Conservation (phyloP, 1,140 invertebrate species). For the Steinernema khuongi region DNA sequence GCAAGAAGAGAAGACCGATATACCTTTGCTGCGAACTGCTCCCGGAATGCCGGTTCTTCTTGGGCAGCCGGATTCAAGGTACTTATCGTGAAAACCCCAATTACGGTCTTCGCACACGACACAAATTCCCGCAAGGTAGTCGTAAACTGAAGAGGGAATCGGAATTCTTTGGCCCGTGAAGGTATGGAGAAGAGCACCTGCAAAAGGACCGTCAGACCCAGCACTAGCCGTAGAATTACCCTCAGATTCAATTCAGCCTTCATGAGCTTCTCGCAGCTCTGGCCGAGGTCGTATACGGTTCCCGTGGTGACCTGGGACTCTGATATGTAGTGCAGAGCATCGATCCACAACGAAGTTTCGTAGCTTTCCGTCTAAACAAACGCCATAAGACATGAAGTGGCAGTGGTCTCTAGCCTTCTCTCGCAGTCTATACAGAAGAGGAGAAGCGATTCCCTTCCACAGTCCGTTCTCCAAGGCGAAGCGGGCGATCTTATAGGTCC, state of each 20-base stretch:
- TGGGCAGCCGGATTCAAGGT: not conserved
- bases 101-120: not conserved
- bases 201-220: not conserved
- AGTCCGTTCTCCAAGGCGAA: not conserved
- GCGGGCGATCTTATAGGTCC: not conserved
- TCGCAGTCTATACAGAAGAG: not conserved
- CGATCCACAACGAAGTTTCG: not conserved
- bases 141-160: not conserved
- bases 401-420: not conserved
- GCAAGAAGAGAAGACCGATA: not conserved
- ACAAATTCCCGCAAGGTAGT: not conserved
- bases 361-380: not conserved
- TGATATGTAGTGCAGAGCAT: not conserved
- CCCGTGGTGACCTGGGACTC: not conserved
- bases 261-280: not conserved
- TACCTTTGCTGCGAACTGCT: not conserved
- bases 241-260: not conserved
- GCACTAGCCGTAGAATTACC: not conserved
- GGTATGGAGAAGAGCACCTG: not conserved
- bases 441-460: not conserved
- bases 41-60: not conserved
- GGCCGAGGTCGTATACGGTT: not conserved
- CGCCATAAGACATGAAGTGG: not conserved
- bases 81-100: not conserved
- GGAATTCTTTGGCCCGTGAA: not conserved